A percentile compares a stretch with the other conserved stretches of the same genome.
phyloP scores from a whole-genome alignment of 23 tunicate genomes.

The Phallusia fumigata region DNA sequence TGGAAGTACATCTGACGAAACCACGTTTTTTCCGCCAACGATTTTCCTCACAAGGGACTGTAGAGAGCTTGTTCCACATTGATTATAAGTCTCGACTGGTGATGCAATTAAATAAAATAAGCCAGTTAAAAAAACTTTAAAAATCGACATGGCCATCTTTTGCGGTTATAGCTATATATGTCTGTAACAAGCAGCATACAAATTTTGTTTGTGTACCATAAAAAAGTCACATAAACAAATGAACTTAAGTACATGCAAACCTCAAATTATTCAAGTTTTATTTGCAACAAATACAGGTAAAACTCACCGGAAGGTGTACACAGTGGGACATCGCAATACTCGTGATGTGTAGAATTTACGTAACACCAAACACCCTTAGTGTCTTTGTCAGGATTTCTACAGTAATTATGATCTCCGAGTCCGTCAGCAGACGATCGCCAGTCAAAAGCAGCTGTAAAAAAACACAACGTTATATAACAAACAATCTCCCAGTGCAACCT shows the following conservation, averaged over 20 bases:
- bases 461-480: too few relatives aligned
- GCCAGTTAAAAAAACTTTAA: too few relatives aligned
- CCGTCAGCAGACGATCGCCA: constrained; percentile 12
- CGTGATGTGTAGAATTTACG: background rate
- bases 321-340: background rate
- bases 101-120: too few relatives aligned
- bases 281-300: background rate
- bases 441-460: constrained; percentile 1
- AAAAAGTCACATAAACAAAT: too few relatives aligned
- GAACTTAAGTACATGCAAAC: too few relatives aligned
- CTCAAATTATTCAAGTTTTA: too few relatives aligned
- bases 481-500: too few relatives aligned
- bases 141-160: too few relatives aligned
- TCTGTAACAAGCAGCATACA: too few relatives aligned
- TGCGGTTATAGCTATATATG: too few relatives aligned
- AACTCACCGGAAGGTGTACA: background rate
- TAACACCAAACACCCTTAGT: constrained; percentile 24
- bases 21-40: background rate
- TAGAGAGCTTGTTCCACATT: background rate
- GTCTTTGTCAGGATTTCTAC: constrained; percentile 31
- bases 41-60: background rate
- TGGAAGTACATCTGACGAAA: background rate
- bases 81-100: too few relatives aligned
- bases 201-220: too few relatives aligned
- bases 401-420: constrained; percentile 27